phyloP scores from a whole-genome alignment of 2,113 vertebrate genomes.

The Daubentonia madagascariensis region DNA sequence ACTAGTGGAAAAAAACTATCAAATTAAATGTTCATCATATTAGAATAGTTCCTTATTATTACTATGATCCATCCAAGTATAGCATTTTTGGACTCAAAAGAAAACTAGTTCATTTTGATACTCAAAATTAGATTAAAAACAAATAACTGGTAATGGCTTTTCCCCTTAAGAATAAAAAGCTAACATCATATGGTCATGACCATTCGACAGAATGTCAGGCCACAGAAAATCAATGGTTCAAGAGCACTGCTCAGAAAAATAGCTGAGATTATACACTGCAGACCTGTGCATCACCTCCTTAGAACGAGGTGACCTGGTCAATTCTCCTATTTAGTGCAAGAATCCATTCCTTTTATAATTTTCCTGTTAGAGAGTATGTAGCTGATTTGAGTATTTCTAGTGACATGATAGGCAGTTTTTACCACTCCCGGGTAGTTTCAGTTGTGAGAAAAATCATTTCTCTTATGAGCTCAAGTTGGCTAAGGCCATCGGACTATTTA shows the following conservation, averaged over 20 bases:
- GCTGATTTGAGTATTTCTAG: neutral
- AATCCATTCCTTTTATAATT: neutral
- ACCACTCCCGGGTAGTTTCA: neutral
- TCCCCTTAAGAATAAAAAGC: neutral
- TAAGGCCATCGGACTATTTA: neutral
- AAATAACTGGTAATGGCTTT: neutral
- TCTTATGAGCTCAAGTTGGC: neutral
- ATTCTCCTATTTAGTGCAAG: neutral
- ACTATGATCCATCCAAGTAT: neutral
- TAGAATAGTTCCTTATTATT: neutral
- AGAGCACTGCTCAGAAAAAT: neutral
- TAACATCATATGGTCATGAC: neutral
- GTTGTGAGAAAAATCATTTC: neutral
- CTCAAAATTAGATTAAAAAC: neutral
- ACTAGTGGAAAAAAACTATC: neutral
- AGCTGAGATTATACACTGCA: rapidly evolving
- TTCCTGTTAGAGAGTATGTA: neutral
- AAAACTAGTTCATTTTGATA: neutral
- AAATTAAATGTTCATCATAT: neutral
- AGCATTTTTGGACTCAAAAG: neutral
- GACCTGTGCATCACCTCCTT: rapidly evolving
- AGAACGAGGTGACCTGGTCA: neutral
- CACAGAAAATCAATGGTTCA: neutral
- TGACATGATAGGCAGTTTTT: neutral
- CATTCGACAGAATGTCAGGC: neutral